Evolutionary conservation across 2,888 invertebrate species (phyloP).

Genomic region (Lochmaea crataegi): DNA sequence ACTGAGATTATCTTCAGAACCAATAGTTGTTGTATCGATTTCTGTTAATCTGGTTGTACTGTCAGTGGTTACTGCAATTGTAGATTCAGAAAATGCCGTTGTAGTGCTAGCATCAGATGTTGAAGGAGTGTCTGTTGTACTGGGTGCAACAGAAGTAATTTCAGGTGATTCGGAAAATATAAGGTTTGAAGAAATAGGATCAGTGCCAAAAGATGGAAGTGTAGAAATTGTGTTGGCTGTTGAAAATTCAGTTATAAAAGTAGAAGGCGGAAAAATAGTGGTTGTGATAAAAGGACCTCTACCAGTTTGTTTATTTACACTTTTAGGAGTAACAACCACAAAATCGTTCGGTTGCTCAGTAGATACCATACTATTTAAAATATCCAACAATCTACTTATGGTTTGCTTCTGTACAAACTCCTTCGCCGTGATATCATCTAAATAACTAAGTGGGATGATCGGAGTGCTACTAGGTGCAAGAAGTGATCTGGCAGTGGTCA

Average conservation of each 20-base stretch:
- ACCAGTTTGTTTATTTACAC: conserved; percentile 33
- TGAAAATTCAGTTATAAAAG: conserved; percentile 30
- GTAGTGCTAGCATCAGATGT: conserved; percentile 21
- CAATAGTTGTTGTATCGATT: background rate
- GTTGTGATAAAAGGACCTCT: conserved; percentile 17
- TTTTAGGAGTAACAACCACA: conserved; percentile 60
- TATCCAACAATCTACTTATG: conserved; percentile 59
- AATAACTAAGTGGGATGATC: conserved; percentile 57
- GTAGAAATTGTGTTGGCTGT: conserved; percentile 23
- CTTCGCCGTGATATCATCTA: conserved; percentile 59
- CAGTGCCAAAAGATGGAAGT: conserved; percentile 27
- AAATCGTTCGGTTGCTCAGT: conserved; percentile 48
- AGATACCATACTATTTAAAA: conserved; percentile 63
- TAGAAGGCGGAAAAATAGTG: conserved; percentile 14
- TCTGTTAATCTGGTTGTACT: conserved; percentile 8
- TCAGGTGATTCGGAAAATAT: conserved; percentile 17
- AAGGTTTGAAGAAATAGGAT: conserved; percentile 27
- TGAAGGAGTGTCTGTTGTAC: conserved; percentile 24
- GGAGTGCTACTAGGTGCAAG: conserved; percentile 57
- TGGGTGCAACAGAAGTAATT: conserved; percentile 10
- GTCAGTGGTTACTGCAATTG: background rate
- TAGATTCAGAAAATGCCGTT: conserved; percentile 5
- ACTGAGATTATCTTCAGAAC: conserved; percentile 2
- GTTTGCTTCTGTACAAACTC: conserved; percentile 60
- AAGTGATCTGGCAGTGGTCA: conserved; percentile 53